Evolutionary conservation across 2,113 vertebrate genomes (phyloP).

Genomic region (Campylorhamphus procurvoides): DNA sequence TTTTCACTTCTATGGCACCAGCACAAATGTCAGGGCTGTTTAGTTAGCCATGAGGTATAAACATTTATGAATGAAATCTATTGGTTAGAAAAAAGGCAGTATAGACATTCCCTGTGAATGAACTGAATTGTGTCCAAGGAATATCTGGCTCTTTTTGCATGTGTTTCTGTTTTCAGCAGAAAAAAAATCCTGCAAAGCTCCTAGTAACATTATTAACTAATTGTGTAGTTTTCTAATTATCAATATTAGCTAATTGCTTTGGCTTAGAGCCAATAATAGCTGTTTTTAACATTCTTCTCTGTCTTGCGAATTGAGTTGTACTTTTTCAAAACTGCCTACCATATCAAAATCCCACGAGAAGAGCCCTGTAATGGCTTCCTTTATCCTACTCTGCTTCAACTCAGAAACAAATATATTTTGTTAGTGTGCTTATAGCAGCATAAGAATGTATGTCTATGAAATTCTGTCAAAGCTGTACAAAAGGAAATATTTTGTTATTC

Average conservation of each 20-base stretch:
- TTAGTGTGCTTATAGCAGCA: background rate
- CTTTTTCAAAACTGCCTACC: background rate
- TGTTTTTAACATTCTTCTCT: background rate
- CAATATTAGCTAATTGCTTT: constrained; percentile 21
- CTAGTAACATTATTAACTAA: background rate
- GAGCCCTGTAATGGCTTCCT: background rate
- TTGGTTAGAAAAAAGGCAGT: background rate
- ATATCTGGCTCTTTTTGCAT: background rate
- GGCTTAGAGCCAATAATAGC: background rate
- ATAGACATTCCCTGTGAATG: background rate
- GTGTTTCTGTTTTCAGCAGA: background rate
- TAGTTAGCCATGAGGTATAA: background rate
- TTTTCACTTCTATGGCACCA: background rate
- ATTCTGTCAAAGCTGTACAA: background rate
- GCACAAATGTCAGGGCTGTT: background rate
- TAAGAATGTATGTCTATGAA: background rate
- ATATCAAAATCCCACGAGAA: background rate
- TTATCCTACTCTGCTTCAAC: background rate
- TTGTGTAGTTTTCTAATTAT: constrained; percentile 11
- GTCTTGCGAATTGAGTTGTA: background rate
- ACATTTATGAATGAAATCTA: background rate
- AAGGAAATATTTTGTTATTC: background rate
- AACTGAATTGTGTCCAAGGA: background rate
- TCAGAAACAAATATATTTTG: background rate
- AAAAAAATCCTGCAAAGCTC: background rate